Evolutionary conservation across 2,113 vertebrate species (phyloP).

Genomic region (Bubalus kerabau): DNA sequence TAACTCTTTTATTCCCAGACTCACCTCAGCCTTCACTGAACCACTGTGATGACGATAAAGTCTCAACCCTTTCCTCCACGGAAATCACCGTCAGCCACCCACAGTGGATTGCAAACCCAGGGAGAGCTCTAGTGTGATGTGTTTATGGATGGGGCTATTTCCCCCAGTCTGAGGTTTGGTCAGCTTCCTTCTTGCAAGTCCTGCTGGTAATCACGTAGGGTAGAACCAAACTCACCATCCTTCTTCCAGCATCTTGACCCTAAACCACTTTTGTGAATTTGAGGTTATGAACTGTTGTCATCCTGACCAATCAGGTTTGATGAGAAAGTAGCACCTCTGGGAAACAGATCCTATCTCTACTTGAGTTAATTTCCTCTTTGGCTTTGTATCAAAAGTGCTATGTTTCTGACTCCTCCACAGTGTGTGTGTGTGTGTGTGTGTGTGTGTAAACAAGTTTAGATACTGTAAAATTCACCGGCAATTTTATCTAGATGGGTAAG

Average conservation of each 20-base stretch:
- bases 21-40: background rate
- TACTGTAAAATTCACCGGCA: background rate
- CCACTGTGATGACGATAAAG: background rate
- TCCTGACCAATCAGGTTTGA: background rate
- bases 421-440: background rate
- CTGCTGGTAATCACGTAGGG: accelerated
- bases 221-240: background rate
- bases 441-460: background rate
- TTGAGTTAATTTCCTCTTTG: background rate
- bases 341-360: background rate
- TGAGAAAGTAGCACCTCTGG: background rate
- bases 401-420: background rate
- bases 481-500: background rate
- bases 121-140: background rate
- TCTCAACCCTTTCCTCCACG: background rate
- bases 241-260: background rate
- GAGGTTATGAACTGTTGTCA: background rate
- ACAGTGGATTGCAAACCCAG: background rate
- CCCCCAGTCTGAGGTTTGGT: background rate
- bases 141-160: no score
- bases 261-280: background rate
- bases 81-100: background rate
- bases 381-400: background rate
- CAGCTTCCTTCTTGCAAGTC: background rate
- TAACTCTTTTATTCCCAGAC: background rate